A percentile compares a stretch with the other conserved stretches of the same genome.
Conservation (phyloP, 35 echinoderm and acorn worm genomes). For the Ophiothrix spiculata region DNA sequence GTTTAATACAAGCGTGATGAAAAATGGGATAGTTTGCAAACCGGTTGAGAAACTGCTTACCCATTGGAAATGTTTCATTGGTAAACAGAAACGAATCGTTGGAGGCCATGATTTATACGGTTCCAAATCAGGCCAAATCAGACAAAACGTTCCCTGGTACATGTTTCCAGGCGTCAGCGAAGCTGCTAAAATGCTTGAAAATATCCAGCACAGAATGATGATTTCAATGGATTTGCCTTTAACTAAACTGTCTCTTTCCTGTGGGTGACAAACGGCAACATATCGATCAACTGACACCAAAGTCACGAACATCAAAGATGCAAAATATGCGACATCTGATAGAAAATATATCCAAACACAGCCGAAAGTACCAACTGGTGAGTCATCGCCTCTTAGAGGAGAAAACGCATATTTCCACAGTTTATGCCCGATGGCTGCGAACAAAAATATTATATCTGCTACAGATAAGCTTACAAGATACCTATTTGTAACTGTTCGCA, state of each 20-base stretch:
- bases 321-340: constrained; percentile 74
- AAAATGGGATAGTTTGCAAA: constrained; percentile 83
- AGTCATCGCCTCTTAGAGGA: constrained; percentile 49
- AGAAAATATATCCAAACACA: constrained; percentile 69
- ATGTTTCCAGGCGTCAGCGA: constrained; percentile 52
- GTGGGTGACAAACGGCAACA: constrained; percentile 75
- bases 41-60: constrained; percentile 39
- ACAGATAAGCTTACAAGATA: constrained; percentile 80
- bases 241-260: background rate
- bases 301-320: constrained; percentile 76
- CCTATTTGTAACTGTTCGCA: constrained; percentile 87
- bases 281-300: constrained; percentile 80
- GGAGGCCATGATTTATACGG: constrained; percentile 34
- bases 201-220: constrained; percentile 36
- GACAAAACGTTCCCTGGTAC: constrained; percentile 32
- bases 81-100: constrained; percentile 26
- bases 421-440: constrained; percentile 79
- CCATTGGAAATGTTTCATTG: background rate
- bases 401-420: constrained; percentile 50
- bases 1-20: constrained; percentile 53
- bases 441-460: constrained; percentile 74
- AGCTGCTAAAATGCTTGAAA: constrained; percentile 40
- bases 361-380: constrained; percentile 46
- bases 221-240: constrained; percentile 20
- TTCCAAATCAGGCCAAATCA: constrained; percentile 26